Evolutionary conservation across 2,888 invertebrate species (phyloP), one percentile per base, ranked within the genome.

Genomic region (Synergus japonicus): DNA sequence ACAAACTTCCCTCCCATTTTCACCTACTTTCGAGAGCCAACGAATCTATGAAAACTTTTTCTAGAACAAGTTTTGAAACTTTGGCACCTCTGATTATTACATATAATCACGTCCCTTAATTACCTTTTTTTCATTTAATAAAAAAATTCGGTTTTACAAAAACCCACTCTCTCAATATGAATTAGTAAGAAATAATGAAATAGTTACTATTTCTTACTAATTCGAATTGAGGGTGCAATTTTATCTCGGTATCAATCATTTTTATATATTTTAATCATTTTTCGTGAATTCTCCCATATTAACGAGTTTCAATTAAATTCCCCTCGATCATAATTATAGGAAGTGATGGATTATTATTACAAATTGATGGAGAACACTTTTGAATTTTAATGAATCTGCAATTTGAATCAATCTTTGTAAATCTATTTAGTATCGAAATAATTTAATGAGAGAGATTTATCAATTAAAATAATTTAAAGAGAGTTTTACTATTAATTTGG

Each of bases 21-120:
- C 54, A 54, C 73, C 73, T 73, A 73, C 73, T 58, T 73, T 54
- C n/a, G 15, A 37, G 49, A 69, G 46, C 13, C 5, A 69, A 69
- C 18, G 29, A 13, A 29, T 22, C 22, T 66, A 46, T 5, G 10
- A 15, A 46, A 69, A 69, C 22, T 65, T 43, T 41, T 43, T 15
- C 65, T n/a, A n/a, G n/a, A 69, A 69, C 18, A 22, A 22, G 15
- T 4, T 22, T 2, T 46, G 46, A 46, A 13, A 3, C 46, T 41
- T 15, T 41, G 37, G 65, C 65, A 65, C 15, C 37, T 41, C 1
- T 46, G 46, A 3, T 46, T 37, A 41, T 1, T 10, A 37, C 44
- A 43, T 10, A 37, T 66, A 43, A n/a, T 43, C 9, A n/a, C 3
- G 10, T 22, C 1, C 3, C 12, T 15, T 22, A 69, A 49, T 22